Evolutionary conservation across 2,888 invertebrate genomes (phyloP).

Genomic region (Argyra leucocephala): DNA sequence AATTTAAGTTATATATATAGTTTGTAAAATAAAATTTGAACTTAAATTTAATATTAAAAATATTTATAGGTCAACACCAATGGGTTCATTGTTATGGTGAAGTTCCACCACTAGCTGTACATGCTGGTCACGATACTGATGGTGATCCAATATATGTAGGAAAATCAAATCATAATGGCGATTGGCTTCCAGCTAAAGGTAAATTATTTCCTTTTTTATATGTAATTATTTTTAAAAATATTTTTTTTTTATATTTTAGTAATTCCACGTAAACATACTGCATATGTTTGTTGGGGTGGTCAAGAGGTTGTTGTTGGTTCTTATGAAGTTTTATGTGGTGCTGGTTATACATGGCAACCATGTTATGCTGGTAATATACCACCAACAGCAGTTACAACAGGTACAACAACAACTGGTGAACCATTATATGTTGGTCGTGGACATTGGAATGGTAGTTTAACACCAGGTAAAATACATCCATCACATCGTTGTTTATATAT

Average conservation of each 20-base stretch:
- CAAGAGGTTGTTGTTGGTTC: constrained; percentile 45
- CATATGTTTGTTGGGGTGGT: constrained; percentile 43
- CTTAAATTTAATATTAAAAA: too few species aligned
- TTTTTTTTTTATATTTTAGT: constrained; percentile 29
- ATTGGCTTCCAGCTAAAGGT: constrained; percentile 52
- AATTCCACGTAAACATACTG: constrained; percentile 42
- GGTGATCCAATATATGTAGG: constrained; percentile 39
- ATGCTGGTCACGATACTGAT: constrained; percentile 41
- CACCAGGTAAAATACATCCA: constrained; percentile 51
- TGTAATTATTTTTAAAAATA: too few species aligned
- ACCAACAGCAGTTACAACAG: constrained; percentile 35
- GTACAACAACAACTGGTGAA: constrained; percentile 47
- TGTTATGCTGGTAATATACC: constrained; percentile 40
- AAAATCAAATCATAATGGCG: constrained; percentile 48
- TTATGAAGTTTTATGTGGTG: constrained; percentile 47
- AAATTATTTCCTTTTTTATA: too few species aligned
- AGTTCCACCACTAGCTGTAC: constrained; percentile 37
- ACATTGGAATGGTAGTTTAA: constrained; percentile 48
- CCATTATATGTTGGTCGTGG: constrained; percentile 49
- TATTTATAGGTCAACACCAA: constrained; percentile 24
- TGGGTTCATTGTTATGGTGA: constrained; percentile 39
- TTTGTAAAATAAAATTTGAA: too few species aligned
- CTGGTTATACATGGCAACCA: constrained; percentile 48
- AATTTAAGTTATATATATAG: too few species aligned
- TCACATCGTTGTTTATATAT: constrained; percentile 46